phyloP scores from a whole-genome alignment of 1,140 invertebrate genomes.

The Marisa cornuarietis region DNA sequence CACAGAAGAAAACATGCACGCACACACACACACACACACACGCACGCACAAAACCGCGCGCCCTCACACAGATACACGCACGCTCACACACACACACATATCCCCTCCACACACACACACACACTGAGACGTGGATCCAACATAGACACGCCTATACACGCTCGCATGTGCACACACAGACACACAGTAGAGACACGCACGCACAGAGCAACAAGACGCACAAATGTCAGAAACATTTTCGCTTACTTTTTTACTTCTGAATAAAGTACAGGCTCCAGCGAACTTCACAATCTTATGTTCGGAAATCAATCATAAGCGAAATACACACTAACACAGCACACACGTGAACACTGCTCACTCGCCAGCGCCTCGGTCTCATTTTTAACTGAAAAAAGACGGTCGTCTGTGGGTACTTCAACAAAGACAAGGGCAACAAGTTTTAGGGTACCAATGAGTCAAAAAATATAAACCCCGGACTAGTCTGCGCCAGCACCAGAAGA shows the following conservation, averaged over 20 bases:
- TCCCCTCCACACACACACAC: background rate
- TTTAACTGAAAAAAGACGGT: too few relatives aligned
- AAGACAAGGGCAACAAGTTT: background rate
- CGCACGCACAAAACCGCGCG: background rate
- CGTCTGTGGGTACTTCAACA: background rate
- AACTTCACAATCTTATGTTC: background rate
- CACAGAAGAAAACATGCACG: too few relatives aligned
- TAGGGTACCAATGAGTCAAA: background rate
- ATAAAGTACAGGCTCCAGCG: background rate
- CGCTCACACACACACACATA: background rate
- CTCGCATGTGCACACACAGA: background rate
- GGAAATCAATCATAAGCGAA: too few relatives aligned
- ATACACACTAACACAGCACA: too few relatives aligned
- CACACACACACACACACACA: conserved; percentile 2
- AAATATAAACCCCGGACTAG: background rate
- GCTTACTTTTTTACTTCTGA: too few relatives aligned
- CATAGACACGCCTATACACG: too few relatives aligned
- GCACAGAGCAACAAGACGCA: too few relatives aligned
- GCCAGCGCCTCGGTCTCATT: too few relatives aligned
- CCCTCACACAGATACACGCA: too few relatives aligned
- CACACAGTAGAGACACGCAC: background rate
- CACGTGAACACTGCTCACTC: too few relatives aligned
- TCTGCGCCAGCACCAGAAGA: background rate
- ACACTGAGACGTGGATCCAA: too few relatives aligned
- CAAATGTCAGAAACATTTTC: background rate